Evolutionary conservation across 2,113 vertebrate species (phyloP).

Genomic region (Poecilia latipinna): DNA sequence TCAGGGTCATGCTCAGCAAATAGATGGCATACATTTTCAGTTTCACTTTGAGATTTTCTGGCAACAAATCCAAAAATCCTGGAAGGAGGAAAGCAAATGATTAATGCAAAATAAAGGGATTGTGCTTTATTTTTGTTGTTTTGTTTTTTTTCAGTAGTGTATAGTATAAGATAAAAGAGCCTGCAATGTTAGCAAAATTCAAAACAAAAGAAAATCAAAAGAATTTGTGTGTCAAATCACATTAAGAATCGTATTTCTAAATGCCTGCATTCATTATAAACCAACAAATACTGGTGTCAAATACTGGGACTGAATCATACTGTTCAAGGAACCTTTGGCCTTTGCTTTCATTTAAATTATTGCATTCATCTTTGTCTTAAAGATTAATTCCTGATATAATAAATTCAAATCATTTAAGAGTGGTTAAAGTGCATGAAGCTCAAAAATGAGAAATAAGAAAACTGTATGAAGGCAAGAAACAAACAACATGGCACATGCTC

Average conservation of each 20-base stretch:
- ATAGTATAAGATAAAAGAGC: too few relatives aligned
- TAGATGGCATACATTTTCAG: conserved; percentile 92
- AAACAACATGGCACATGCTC: not conserved
- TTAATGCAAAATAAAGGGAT: not conserved
- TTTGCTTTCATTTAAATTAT: not conserved
- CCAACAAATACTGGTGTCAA: too few relatives aligned
- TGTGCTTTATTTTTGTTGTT: too few relatives aligned
- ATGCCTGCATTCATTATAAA: too few relatives aligned
- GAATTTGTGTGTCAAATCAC: not conserved
- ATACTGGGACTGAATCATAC: too few relatives aligned
- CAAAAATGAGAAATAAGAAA: not conserved
- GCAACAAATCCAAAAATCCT: conserved; percentile 96
- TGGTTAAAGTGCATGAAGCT: not conserved
- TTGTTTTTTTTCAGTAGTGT: too few relatives aligned
- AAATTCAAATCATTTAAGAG: not conserved
- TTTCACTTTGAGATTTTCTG: conserved; percentile 89
- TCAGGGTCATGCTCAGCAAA: conserved; percentile 96
- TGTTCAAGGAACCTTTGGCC: too few relatives aligned
- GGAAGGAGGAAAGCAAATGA: not conserved
- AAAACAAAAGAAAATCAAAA: too few relatives aligned
- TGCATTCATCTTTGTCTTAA: not conserved
- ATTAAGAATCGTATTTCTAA: not conserved
- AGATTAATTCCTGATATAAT: not conserved
- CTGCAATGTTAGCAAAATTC: too few relatives aligned
- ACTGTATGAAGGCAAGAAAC: too few relatives aligned